These are phyloP conservation scores for Galbula dea DNA, from an alignment of 2,113 vertebrate species.

Conservation along the genomic window DNA sequence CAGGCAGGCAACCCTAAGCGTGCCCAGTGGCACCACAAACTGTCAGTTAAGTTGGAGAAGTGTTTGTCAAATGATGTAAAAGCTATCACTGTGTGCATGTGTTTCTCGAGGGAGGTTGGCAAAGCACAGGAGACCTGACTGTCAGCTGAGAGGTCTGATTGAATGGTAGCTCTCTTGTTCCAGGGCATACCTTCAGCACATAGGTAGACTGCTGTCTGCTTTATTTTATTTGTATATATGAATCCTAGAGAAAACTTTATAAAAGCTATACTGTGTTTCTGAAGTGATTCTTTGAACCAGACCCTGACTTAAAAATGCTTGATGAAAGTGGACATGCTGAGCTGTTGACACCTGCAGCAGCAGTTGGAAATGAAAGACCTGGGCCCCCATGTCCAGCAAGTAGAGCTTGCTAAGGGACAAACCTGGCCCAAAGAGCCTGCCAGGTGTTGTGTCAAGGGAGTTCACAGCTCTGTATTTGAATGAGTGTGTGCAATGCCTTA, in stretches of 20 bases:
- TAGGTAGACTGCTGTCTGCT: neutral
- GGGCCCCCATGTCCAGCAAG: fast-evolving
- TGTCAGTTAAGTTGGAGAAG: neutral
- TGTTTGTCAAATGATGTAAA: neutral
- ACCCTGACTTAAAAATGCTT: neutral
- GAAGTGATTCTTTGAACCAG: neutral
- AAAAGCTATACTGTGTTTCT: neutral
- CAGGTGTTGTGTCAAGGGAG: fast-evolving
- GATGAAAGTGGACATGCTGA: too few species aligned
- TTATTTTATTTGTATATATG: neutral
- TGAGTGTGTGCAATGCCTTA: fast-evolving
- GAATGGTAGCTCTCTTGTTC: neutral
- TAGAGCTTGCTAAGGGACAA: neutral
- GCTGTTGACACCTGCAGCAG: neutral
- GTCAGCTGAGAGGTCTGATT: neutral
- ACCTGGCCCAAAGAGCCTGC: neutral
- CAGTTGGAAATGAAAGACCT: neutral
- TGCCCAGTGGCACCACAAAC: neutral
- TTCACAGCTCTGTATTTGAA: neutral
- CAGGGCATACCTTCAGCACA: neutral
- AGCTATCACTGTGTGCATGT: neutral
- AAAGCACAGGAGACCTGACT: neutral
- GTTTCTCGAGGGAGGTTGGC: neutral
- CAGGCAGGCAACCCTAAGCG: neutral
- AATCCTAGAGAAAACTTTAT: neutral